A percentile compares a stretch with the other conserved stretches of the same genome.
Conservation (phyloP, 2,888 invertebrate genomes). For the Panorpa germanica region DNA sequence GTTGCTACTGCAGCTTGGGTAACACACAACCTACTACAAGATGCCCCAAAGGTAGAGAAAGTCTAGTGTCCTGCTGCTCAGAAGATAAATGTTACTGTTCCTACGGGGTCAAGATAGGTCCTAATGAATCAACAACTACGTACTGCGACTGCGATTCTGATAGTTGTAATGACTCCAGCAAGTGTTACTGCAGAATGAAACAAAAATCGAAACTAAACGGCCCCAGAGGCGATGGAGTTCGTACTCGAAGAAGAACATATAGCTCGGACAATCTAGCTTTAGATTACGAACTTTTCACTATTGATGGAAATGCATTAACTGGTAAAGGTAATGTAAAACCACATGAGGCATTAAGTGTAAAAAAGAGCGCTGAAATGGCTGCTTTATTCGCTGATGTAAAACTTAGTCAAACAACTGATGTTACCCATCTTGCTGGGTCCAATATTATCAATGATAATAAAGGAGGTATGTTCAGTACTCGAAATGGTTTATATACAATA, state of each 20-base stretch:
- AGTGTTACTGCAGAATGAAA: constrained; percentile 72
- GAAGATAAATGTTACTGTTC: constrained; percentile 45
- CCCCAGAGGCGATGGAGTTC: background rate
- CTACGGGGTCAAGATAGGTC: constrained; percentile 27
- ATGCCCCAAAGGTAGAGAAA: constrained; percentile 19
- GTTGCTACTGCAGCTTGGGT: constrained; percentile 69
- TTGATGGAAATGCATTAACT: constrained; percentile 27
- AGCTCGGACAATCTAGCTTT: constrained; percentile 45
- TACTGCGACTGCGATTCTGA: constrained; percentile 72
- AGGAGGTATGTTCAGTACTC: background rate
- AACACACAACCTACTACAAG: constrained; percentile 23
- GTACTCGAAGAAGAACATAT: constrained; percentile 13
- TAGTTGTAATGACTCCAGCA: constrained; percentile 71
- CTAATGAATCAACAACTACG: constrained; percentile 24
- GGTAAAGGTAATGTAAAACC: constrained; percentile 25
- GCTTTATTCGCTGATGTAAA: constrained; percentile 66
- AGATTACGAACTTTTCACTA: constrained; percentile 52
- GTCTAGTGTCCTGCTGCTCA: constrained; percentile 25
- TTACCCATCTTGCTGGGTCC: constrained; percentile 26
- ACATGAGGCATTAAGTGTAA: constrained; percentile 60
- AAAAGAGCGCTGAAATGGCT: constrained; percentile 77
- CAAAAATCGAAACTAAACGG: too few relatives aligned
- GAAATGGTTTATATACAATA: constrained; percentile 6
- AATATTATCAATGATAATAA: constrained; percentile 14
- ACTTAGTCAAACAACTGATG: constrained; percentile 49